Evolutionary conservation across 2,888 invertebrate species (phyloP), one percentile per base, ranked within the genome.

Genomic region (Liopterus haemorrhoidalis): DNA sequence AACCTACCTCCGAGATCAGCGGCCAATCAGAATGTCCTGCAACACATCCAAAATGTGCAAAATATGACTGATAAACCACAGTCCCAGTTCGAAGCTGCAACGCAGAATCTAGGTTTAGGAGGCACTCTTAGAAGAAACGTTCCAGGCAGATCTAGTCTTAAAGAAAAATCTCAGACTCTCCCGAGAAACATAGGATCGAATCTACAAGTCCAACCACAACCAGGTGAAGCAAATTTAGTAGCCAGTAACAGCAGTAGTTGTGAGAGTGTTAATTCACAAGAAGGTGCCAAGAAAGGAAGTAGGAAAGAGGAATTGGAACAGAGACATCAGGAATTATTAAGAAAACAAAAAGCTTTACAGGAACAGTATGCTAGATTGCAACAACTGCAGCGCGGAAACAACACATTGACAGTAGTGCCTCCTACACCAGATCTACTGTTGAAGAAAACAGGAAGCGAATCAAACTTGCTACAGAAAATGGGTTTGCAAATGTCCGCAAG

Each of bases 311-410:
- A 85, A 38, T 72, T 93, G 39, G 92, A 92, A 62, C 83, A 85
- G 60, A 78, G 92, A 3, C 93, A 93, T 62, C 88, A 90, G 63
- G 92, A 93, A 61, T 71, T 93, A 16, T 69, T 93, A 9, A 81
- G 85, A 53, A 91, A 92, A 59, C 93, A 93, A 63, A 83, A 82
- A 57, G 84, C 88, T 12, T 71, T 93, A 14, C 92, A 93, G 64
- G 92, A 93, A 59, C 93, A 93, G 63, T 93, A 92, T 66, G 86
- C 89, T 12, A 77, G 92, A 15, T 70, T 93, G 47, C 92, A 93
- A 64, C 85, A 88, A 70, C 76, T 92, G 52, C 91, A 91, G 63
- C 77, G 88, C 54, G 82, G 83, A 54, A 81, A 81, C 0, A 78
- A 82, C 21, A 74, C 81, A 2, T 60, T 78, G 38, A 74, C 80